Base-by-base conservation (phyloP, 37 sponge, comb jelly and placozoan genomes). In the Beroe forskalii region DNA sequence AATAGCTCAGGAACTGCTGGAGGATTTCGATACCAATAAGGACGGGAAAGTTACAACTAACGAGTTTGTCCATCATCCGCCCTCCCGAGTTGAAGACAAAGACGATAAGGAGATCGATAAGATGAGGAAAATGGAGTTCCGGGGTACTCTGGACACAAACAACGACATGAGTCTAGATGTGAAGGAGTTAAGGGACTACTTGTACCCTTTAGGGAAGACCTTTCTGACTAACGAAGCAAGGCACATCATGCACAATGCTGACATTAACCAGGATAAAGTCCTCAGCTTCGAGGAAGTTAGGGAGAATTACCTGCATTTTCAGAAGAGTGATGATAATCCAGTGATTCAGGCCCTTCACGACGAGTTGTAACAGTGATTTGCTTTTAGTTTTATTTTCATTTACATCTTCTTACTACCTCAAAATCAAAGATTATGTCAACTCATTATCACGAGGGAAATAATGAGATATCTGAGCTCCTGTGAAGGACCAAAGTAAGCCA, bases 61-160 rank as follows among this genome's bases (percentile, higher is more conserved):
- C 20, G 86, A 80, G 86, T 80, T 80, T 80, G 86, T 80, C 4
- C 86, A 80, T 25, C 86, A 80, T 23, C 27, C 37, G 30, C 38
- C 86, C 2, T 80, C 86, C 27, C 37, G 86, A 80, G 86, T 42
- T 44, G 86, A 25, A 8, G 86, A 80, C 55, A 80, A 80, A 30
- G 55, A 80, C 42, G 86, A 80, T 43, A 80, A 41, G 24, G 86
- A 80, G 86, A 80, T 80, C n/a, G 86, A 80, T 43, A 41, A 80
- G 27, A 23, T 80, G 44, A 80, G 86, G 86, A 80, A 38, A 25
- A 44, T 25, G 28, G 86, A 80, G 86, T 80, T 80, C 30, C 40
- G 55, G 4, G 86, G 30, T 2, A 23, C 55, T 4, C 28, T 80
- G 55, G 86, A 80, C 28, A 41, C 22, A 1, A 80, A 80, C 55